Base-by-base conservation (phyloP, 1,140 invertebrate species). In the Batillaria attramentaria region DNA sequence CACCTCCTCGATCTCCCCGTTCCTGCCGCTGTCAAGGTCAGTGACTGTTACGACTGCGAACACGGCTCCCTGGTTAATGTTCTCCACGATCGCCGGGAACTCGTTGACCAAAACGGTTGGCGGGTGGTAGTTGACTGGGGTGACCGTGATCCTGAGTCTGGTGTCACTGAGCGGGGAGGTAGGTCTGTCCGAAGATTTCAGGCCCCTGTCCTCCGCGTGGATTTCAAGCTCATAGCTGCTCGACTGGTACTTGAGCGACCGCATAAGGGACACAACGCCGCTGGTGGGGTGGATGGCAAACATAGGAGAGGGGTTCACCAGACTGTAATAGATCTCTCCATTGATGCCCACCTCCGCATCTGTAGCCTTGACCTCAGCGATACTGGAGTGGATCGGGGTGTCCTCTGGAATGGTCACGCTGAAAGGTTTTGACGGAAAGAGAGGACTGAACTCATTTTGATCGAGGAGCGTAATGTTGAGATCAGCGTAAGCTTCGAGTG, bases 311-410 rank as follows among this genome's bases (percentile, higher is more conserved):
- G 93, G 91, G 79, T 97, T 93, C n/a, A 93, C 92, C 83, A 99
- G 95, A 90, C 95, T 98, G 90, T 98, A 99, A 90, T 99, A 99
- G 83, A 99, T 97, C 92, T 99, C 96, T 2, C 97, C 96, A 89
- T 99, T 99, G 69, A 95, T 93, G 0, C 97, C 97, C 18, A 97
- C 92, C 90, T 99, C 97, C 10, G 97, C 97, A 91, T 99, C 98
- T 86, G 97, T 96, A 0, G 97, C 98, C 20, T 93, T 93, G 3
- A 93, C 92, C 78, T 88, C 84, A 2, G 90, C 84, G 42, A 94
- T 90, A 70, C 87, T 91, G 33, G 81, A 93, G 91, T 98, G 96
- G 69, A 97, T 90, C 4, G 96, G 94, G 68, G 94, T 95, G 88
- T 99, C 97, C 91, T 99, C 97, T 24, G 94, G 93, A n/a, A 99